Base-by-base conservation (phyloP, 1,140 invertebrate species). In the Lepidurus couesii region DNA sequence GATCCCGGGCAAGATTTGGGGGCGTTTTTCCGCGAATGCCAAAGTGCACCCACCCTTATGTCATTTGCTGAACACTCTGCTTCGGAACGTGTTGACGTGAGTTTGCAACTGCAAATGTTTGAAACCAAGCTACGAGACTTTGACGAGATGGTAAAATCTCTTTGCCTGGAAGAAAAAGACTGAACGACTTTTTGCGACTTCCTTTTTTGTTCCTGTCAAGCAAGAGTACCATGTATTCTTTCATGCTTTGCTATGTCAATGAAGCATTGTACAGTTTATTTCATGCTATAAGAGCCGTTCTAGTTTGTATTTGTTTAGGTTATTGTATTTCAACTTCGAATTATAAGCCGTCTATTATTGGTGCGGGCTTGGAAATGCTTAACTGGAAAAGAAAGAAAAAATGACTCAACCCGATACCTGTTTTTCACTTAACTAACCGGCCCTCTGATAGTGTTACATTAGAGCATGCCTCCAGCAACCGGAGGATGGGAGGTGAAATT, bases 21-120 rank as follows among this genome's bases (percentile, higher is more conserved):
- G 47, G 87, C 89, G 77, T 94, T 94, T 85, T 93, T 92, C 85
- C 86, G 90, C 7, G 91, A 93, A 82, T 94, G 92, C 85, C 91
- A 93, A 84, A 88, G 88, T 82, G 92, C 92, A 7, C 85, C 85
- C n/a, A 79, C 81, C 11, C 80, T 47, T 21, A 45, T 77, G 26
- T 77, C 75, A 11, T 44, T 77, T 77, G 26, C 74, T 21, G 77
- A 42, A 11, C 53, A 78, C 24, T 34, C n/a, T 34, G 78, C 24
- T 24, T 24, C 42, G 78, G 73, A 7, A 34, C 73, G 24, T 44
- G 42, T 43, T 34, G 73, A 74, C 26, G 43, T 44, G 83, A 83
- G 75, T 84, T 84, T 79, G 81, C 91, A 93, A 83, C 83, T 95
- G 77, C 89, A 91, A 82, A 88, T 87, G 74, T 94, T 92, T 83